These are phyloP conservation scores for Regulus satrapa DNA, from an alignment of 2,113 vertebrate genomes.

Conservation along the genomic window DNA sequence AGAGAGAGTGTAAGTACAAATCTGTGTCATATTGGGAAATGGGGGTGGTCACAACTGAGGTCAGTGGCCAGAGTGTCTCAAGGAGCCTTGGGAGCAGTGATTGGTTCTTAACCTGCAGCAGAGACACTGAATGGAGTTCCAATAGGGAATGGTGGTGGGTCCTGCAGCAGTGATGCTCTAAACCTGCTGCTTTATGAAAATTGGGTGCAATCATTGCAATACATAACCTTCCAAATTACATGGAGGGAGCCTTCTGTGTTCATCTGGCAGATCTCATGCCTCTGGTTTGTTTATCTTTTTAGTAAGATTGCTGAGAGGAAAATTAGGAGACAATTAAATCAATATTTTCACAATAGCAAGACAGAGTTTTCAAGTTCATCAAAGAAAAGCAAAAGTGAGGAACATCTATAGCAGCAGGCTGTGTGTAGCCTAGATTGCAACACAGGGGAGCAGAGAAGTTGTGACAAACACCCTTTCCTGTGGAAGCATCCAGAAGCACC, in stretches of 20 bases:
- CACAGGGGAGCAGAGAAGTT: not conserved
- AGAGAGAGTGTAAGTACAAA: constrained; percentile 67
- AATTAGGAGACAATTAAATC: not conserved
- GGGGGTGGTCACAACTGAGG: constrained; percentile 40
- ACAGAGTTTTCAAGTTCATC: not conserved
- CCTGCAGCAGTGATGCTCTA: not conserved
- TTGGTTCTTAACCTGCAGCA: not conserved
- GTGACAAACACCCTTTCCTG: not conserved
- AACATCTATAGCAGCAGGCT: not conserved
- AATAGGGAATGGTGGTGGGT: not conserved
- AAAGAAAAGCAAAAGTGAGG: not conserved
- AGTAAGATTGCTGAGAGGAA: not conserved
- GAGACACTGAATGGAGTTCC: not conserved
- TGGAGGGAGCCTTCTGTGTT: not conserved
- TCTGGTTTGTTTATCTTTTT: not conserved
- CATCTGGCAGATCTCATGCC: not conserved
- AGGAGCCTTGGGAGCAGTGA: constrained; percentile 37
- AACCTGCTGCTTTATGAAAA: not conserved
- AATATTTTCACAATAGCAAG: not conserved
- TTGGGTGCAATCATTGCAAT: not conserved
- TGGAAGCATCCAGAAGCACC: not conserved
- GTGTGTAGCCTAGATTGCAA: not conserved
- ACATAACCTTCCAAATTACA: not conserved
- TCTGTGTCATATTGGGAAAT: constrained; percentile 38
- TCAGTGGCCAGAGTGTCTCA: constrained; percentile 52